Evolutionary conservation across 1,140 invertebrate species (phyloP).

Genomic region (Pseudomyrmex sp.): DNA sequence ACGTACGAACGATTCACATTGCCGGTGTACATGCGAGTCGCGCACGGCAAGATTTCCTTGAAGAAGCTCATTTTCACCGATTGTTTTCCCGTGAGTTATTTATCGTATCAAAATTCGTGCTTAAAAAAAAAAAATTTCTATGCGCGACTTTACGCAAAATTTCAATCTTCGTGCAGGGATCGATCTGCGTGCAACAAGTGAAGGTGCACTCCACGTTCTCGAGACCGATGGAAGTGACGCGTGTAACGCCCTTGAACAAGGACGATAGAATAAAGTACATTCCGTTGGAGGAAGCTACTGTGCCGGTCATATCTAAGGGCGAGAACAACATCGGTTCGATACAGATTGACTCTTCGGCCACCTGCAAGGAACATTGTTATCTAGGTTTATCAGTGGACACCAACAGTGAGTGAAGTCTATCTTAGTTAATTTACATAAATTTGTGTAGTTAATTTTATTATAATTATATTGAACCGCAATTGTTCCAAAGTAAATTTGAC

Average conservation of each 20-base stretch:
- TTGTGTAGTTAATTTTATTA: not conserved
- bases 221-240: slow-evolving; percentile 89
- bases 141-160: not conserved
- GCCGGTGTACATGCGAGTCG: slow-evolving; percentile 87
- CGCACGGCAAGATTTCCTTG: slow-evolving; percentile 87
- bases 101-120: not conserved
- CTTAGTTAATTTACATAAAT: not conserved
- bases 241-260: slow-evolving; percentile 83
- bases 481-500: not conserved
- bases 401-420: slow-evolving; percentile 84
- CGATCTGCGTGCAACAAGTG: slow-evolving; percentile 90
- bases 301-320: slow-evolving; percentile 82
- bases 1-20: slow-evolving; percentile 89
- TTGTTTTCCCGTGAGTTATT: slow-evolving; percentile 92
- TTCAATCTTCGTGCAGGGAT: slow-evolving; percentile 88
- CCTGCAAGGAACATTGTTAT: slow-evolving; percentile 92
- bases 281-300: slow-evolving; percentile 78
- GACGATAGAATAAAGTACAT: slow-evolving; percentile 85
- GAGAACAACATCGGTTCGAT: slow-evolving; percentile 86
- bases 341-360: slow-evolving; percentile 88
- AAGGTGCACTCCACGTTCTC: slow-evolving; percentile 91
- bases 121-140: not conserved
- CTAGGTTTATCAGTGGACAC: slow-evolving; percentile 87
- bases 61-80: slow-evolving; percentile 91
- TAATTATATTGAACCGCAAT: not conserved